Evolutionary conservation across 2,113 vertebrate species (phyloP).

Genomic region (Callopanchax toddi): DNA sequence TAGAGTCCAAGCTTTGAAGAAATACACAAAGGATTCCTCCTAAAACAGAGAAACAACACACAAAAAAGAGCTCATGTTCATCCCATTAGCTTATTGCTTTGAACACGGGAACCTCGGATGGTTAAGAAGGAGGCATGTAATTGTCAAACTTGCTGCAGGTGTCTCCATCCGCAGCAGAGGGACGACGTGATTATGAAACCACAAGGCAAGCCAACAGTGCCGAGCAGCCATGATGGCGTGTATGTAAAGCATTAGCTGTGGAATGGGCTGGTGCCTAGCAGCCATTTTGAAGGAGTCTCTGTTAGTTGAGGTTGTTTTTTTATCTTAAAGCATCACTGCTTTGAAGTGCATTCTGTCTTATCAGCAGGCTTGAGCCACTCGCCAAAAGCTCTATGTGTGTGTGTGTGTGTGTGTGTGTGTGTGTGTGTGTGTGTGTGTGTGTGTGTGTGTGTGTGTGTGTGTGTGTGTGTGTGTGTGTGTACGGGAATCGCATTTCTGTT

Average conservation of each 20-base stretch:
- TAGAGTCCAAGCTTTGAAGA: constrained; percentile 1
- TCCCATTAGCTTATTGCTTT: constrained; percentile 44
- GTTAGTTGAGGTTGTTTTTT: constrained; percentile 64
- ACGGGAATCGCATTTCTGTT: constrained; percentile 30
- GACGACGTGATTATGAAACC: constrained; percentile 50
- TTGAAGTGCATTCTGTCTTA: constrained; percentile 76
- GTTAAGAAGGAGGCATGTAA: constrained; percentile 45
- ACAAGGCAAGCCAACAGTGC: constrained; percentile 24
- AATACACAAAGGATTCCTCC: constrained; percentile 31
- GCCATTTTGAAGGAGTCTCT: constrained; percentile 70
- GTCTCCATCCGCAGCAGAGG: constrained; percentile 37
- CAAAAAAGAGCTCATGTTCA: neutral
- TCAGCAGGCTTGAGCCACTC: constrained; percentile 64
- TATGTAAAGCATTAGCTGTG: constrained; percentile 44
- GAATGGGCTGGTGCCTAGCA: constrained; percentile 47
- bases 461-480: constrained; percentile 42
- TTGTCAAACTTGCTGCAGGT: constrained; percentile 58
- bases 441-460: constrained; percentile 39
- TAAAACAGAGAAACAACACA: constrained; percentile 7
- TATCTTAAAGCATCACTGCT: constrained; percentile 69
- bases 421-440: constrained; percentile 42
- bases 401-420: constrained; percentile 39
- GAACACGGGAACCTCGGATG: constrained; percentile 45
- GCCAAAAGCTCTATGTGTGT: constrained; percentile 57
- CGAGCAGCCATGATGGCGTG: constrained; percentile 16